Percentiles rank a stretch among this genome's conserved stretches.
phyloP scores from a whole-genome alignment of 1,140 invertebrate species.

The Brachionus sp. region DNA sequence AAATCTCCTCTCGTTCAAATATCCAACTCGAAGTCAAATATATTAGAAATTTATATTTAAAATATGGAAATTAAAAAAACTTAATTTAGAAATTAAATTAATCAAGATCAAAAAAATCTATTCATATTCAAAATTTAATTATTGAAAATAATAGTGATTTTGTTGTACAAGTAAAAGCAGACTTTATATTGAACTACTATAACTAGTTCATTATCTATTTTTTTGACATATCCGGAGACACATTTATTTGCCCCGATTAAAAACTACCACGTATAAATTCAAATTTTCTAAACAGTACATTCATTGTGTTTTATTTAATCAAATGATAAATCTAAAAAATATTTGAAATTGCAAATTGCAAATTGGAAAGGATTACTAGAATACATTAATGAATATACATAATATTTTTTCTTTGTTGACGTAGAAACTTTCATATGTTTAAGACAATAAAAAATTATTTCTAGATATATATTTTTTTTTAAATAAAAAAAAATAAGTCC shows the following conservation, averaged over 20 bases:
- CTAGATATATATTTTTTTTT: not conserved
- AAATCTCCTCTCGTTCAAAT: too few relatives aligned
- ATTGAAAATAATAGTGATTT: too few relatives aligned
- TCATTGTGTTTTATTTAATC: not conserved
- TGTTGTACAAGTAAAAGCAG: too few relatives aligned
- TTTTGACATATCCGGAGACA: not conserved
- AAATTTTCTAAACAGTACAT: not conserved
- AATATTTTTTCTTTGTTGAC: conserved; percentile 11
- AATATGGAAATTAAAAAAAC: too few relatives aligned
- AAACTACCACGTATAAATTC: not conserved
- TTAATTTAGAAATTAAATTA: not conserved
- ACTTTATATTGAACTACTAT: not conserved
- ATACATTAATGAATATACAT: conserved; percentile 29
- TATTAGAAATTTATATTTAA: too few relatives aligned
- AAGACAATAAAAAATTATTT: not conserved
- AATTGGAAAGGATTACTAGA: not conserved
- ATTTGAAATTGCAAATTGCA: conserved; percentile 25
- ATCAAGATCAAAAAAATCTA: too few relatives aligned
- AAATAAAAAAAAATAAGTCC: not conserved
- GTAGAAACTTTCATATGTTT: conserved; percentile 17
- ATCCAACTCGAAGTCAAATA: too few relatives aligned
- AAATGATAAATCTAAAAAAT: not conserved
- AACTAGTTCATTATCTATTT: not conserved
- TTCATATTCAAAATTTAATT: too few relatives aligned
- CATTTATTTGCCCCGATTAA: not conserved